Percentiles rank a stretch among this genome's conserved stretches.
Conservation (phyloP, 1,140 invertebrate species). For the Caerostris darwini region DNA sequence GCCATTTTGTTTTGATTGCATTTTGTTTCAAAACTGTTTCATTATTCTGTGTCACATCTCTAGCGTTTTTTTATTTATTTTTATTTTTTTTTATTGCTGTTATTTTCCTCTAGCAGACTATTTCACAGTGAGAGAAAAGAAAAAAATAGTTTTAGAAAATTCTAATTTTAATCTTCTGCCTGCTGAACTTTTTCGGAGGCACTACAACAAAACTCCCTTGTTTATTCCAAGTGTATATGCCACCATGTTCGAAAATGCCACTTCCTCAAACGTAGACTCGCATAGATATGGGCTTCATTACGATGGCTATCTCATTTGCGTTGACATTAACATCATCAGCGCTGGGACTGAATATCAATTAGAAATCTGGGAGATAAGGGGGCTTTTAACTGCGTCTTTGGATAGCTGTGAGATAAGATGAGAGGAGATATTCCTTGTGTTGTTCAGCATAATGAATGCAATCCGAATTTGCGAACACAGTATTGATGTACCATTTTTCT, state of each 20-base stretch:
- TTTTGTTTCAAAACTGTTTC: neutral
- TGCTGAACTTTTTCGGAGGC: neutral
- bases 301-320: conserved; percentile 17
- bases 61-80: no score
- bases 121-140: neutral
- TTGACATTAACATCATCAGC: conserved; percentile 15
- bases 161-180: neutral
- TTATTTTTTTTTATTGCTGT: neutral
- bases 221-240: neutral
- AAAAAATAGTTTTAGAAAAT: neutral
- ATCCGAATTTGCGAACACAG: neutral
- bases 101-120: neutral
- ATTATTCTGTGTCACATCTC: no score
- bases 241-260: neutral
- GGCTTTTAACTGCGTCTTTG: conserved; percentile 55
- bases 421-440: neutral
- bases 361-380: conserved; percentile 40
- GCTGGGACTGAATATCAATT: conserved; percentile 52
- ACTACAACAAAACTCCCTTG: neutral
- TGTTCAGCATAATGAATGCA: conserved; percentile 39
- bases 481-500: conserved; percentile 1
- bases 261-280: conserved; percentile 8
- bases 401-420: neutral
- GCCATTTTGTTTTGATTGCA: neutral
- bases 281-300: conserved; percentile 54